These are phyloP conservation scores for Anguilla japonica DNA, from an alignment of 2,113 vertebrate genomes.

Conservation along the genomic window DNA sequence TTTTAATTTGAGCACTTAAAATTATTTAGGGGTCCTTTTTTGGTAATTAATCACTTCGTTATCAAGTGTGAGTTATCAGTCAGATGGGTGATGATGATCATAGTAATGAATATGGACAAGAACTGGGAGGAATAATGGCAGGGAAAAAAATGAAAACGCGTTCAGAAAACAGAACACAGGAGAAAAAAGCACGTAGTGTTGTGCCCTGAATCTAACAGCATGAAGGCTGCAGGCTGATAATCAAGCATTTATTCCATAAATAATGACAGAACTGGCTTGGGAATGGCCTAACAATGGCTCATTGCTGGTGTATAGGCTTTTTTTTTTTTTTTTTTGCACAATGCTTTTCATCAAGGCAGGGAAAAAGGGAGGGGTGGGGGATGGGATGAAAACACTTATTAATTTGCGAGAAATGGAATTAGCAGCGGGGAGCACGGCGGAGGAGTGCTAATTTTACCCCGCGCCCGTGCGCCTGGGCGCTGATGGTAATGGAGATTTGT, in stretches of 20 bases:
- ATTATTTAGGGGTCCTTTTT: slow-evolving; percentile 62
- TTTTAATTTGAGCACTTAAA: slow-evolving; percentile 43
- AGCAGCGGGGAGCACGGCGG: slow-evolving; percentile 70
- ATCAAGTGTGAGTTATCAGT: slow-evolving; percentile 60
- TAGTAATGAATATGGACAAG: slow-evolving; percentile 55
- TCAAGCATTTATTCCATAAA: slow-evolving; percentile 73
- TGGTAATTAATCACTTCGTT: slow-evolving; percentile 65
- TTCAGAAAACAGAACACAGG: slow-evolving; percentile 37
- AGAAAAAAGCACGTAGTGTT: slow-evolving; percentile 53
- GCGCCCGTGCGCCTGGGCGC: slow-evolving; percentile 63
- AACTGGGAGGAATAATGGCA: slow-evolving; percentile 36
- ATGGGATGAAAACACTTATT: slow-evolving; percentile 72
- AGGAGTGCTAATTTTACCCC: slow-evolving; percentile 73
- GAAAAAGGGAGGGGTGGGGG: slow-evolving; percentile 42
- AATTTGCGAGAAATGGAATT: slow-evolving; percentile 81
- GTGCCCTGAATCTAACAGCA: slow-evolving; percentile 58
- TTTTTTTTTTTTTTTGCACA: slow-evolving; percentile 57
- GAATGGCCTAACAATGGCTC: slow-evolving; percentile 78
- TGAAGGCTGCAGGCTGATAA: slow-evolving; percentile 59
- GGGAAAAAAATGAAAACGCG: slow-evolving; percentile 32
- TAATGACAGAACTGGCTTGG: slow-evolving; percentile 69
- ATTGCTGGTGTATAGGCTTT: slow-evolving; percentile 70
- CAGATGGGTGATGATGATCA: slow-evolving; percentile 55
- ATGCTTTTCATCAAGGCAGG: slow-evolving; percentile 71
- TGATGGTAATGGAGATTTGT: slow-evolving; percentile 88